Evolutionary conservation across 1,140 invertebrate genomes (phyloP).

Genomic region (Temnothorax curvispinosus): DNA sequence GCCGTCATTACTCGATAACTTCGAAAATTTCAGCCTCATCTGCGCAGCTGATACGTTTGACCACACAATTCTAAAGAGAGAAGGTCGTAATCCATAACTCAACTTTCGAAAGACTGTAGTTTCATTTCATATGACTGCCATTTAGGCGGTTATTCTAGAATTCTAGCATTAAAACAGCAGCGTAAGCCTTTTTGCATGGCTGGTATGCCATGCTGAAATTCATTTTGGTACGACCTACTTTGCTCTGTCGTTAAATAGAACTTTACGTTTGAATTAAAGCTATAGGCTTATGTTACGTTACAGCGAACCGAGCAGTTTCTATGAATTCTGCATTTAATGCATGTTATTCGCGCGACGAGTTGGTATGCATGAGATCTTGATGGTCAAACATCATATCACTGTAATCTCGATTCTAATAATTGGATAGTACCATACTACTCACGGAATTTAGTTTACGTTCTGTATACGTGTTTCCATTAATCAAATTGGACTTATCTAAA

Average conservation of each 20-base stretch:
- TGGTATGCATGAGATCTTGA: constrained; percentile 55
- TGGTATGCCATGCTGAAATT: constrained; percentile 35
- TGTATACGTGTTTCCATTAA: constrained; percentile 14
- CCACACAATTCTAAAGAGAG: constrained; percentile 18
- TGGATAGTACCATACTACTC: constrained; percentile 15
- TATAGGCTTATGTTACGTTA: constrained; percentile 37
- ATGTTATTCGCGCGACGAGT: constrained; percentile 33
- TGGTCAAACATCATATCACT: constrained; percentile 43
- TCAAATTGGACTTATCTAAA: constrained; percentile 11
- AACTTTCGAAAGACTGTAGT: constrained; percentile 16
- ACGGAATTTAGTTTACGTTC: background rate
- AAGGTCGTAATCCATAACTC: constrained; percentile 18
- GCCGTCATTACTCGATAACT: constrained; percentile 59
- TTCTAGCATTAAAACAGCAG: constrained; percentile 8
- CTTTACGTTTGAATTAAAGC: constrained; percentile 57
- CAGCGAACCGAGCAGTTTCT: background rate
- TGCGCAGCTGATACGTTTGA: constrained; percentile 38
- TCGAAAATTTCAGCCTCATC: constrained; percentile 34
- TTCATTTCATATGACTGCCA: constrained; percentile 6
- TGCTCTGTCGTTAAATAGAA: constrained; percentile 31
- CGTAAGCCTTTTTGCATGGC: constrained; percentile 28
- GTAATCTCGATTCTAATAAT: constrained; percentile 55
- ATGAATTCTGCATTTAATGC: constrained; percentile 42
- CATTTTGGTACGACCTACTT: constrained; percentile 56
- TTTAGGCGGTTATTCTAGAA: background rate